Evolutionary conservation across 2,113 vertebrate genomes (phyloP), one percentile per base, ranked within the genome.

Genomic region (Apteryx mantelli): DNA sequence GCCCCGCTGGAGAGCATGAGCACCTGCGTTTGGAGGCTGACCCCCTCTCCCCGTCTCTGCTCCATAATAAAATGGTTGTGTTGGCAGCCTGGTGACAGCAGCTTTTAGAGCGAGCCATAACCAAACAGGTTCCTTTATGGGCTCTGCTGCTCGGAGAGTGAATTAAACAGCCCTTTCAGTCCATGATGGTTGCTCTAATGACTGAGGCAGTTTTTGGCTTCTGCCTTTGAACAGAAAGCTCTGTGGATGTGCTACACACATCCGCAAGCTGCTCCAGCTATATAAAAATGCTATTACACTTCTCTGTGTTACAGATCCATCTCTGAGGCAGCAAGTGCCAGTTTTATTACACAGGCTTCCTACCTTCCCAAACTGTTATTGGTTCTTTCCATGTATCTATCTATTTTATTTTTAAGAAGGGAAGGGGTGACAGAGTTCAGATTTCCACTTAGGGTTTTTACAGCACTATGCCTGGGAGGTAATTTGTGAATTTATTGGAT

Each of bases 401-500:
- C 52, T n/a, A 21, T 32, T 76, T 84, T 56, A 36, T 4, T 95
- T 58, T 64, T 70, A 74, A 86, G 48, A 80, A 83, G 64, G 26
- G 21, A 93, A 76, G 44, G 77, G 55, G 40, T 71, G 56, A 93
- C 40, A n/a, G 30, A 88, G 34, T 75, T 68, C 56, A 82, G 52
- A 88, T 71, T 88, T 82, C 70, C 82, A 73, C 70, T 85, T 78
- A 71, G 44, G 80, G 81, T 28, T 93, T 91, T 79, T 86, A 88
- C 34, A 85, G 75, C 73, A 70, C 25, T 53, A 36, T 63, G 56
- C 55, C 60, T 82, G 32, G 50, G 40, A 93, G 24, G 75, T 78
- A 30, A 68, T 85, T 89, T 71, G 65, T 89, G 61, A 85, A 87
- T 85, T 89, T 84, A 78, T 46, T 82, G 84, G 18, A 84, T 95